These are phyloP conservation scores for Chromoteleia sp. DNA, from an alignment of 2,888 invertebrate genomes.

Conservation along the genomic window DNA sequence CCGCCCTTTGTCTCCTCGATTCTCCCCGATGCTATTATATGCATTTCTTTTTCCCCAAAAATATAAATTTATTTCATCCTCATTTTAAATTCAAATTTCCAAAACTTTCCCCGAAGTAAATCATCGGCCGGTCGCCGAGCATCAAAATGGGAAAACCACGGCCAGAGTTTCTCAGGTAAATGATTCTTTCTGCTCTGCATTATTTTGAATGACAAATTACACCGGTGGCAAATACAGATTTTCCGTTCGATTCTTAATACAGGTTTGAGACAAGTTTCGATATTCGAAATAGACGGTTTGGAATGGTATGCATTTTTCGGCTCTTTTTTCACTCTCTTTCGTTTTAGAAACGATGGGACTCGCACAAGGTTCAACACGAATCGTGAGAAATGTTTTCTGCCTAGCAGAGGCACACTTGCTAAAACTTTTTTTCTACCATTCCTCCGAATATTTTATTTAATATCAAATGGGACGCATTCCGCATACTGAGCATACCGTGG, in stretches of 20 bases:
- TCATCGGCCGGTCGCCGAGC: background rate
- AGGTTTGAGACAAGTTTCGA: background rate
- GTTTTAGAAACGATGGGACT: slow-evolving; percentile 48
- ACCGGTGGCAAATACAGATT: slow-evolving; percentile 15
- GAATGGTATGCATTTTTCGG: slow-evolving; percentile 37
- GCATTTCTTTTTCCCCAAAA: slow-evolving; percentile 57
- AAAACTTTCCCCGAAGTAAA: slow-evolving; percentile 47
- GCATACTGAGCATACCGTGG: slow-evolving; percentile 80
- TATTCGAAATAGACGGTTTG: slow-evolving; percentile 37
- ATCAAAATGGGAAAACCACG: slow-evolving; percentile 16
- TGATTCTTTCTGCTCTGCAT: slow-evolving; percentile 7
- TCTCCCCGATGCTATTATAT: slow-evolving; percentile 41
- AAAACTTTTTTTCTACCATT: slow-evolving; percentile 64
- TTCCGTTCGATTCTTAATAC: slow-evolving; percentile 12
- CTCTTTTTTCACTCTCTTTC: slow-evolving; percentile 27
- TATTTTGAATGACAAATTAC: slow-evolving; percentile 32
- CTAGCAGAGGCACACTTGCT: slow-evolving; percentile 67
- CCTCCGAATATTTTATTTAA: slow-evolving; percentile 82
- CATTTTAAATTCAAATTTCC: slow-evolving; percentile 45
- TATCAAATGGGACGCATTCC: slow-evolving; percentile 80
- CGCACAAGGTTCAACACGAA: slow-evolving; percentile 71
- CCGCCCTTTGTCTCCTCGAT: slow-evolving; percentile 61
- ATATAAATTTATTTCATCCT: slow-evolving; percentile 44
- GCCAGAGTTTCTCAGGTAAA: slow-evolving; percentile 7
- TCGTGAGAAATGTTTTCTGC: slow-evolving; percentile 71